Evolutionary conservation across 2,888 invertebrate species (phyloP).

Genomic region (Prosopocoilus inquinatus): DNA sequence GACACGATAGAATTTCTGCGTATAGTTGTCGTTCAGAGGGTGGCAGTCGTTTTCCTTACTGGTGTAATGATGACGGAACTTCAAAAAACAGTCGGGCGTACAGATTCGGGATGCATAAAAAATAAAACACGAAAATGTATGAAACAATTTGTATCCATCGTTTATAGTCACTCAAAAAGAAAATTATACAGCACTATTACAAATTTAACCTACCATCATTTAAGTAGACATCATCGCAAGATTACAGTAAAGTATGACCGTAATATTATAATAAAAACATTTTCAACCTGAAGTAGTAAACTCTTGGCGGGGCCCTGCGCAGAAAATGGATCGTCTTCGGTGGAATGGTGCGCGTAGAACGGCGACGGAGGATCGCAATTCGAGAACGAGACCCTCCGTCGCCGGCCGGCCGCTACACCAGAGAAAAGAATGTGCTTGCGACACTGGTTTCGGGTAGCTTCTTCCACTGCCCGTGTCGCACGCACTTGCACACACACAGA

Average conservation of each 20-base stretch:
- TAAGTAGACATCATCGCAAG: conserved; percentile 20
- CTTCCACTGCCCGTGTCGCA: conserved; percentile 12
- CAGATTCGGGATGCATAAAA: conserved; percentile 26
- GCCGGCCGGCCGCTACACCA: conserved; percentile 19
- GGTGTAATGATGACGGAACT: neutral
- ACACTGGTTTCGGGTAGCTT: conserved; percentile 17
- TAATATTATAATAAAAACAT: conserved; percentile 18
- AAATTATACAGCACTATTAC: conserved; percentile 50
- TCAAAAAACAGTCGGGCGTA: conserved; percentile 11
- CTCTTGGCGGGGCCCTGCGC: conserved; percentile 21
- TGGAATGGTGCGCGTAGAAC: conserved; percentile 38
- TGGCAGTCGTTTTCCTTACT: too few species aligned
- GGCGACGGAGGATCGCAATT: conserved; percentile 39
- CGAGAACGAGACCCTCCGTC: conserved; percentile 25
- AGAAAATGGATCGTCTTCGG: conserved; percentile 17
- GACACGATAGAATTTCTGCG: conserved; percentile 14
- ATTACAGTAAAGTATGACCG: conserved; percentile 9
- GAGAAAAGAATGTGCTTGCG: conserved; percentile 17
- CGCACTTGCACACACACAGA: conserved; percentile 18
- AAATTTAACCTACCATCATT: conserved; percentile 45
- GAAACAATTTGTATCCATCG: conserved; percentile 50
- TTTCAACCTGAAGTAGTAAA: conserved; percentile 18
- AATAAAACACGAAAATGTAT: conserved; percentile 36
- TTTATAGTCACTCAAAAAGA: conserved; percentile 49
- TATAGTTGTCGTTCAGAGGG: neutral